Evolutionary conservation across 2,797 vertebrate species (phyloP), one percentile per base, ranked within the genome.

Genomic region (Amniataba percoides): DNA sequence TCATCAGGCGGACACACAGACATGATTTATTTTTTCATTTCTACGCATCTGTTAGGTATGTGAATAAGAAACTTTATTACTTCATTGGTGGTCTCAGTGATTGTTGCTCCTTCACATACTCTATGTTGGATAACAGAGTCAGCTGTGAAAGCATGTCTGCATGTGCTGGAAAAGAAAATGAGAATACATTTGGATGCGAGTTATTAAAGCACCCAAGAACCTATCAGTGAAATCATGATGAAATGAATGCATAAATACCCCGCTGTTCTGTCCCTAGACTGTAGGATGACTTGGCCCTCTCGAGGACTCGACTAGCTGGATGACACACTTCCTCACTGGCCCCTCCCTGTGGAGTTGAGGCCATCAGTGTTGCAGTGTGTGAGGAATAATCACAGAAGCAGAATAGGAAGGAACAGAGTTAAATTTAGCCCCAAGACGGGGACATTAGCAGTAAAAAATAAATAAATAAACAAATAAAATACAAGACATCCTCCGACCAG

Each of bases 351-450:
- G 79, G 89, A 88, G 70, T 55, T 34, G 78, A 82, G 87, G 86
- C 80, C 85, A 85, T 89, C 88, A 81, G 85, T 83, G 87, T 83
- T 89, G 84, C 87, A 88, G 86, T 73, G 81, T 82, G 87, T 87
- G 75, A 90, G 86, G 82, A 91, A 85, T 88, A 87, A 91, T 89
- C 89, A 92, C 86, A 90, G 85, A 83, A 78, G 60, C 80, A 59
- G 67, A 86, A 73, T 61, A 83, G 73, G 73, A 86, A 81, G 62
- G 70, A 84, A 73, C 70, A 45, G 70, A 85, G 82, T 89, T 91
- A 81, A 90, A 88, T 87, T 88, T 87, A 88, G 80, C 80, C 70
- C 39, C 49, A 77, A 88, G 87, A 87, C 60, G 16, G 71, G 74
- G 75, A 78, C 78, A 64, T 80, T 80, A 89, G 58, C 64, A 31